Evolutionary conservation across 2,113 vertebrate species (phyloP).

Genomic region (Meriones unguiculatus): DNA sequence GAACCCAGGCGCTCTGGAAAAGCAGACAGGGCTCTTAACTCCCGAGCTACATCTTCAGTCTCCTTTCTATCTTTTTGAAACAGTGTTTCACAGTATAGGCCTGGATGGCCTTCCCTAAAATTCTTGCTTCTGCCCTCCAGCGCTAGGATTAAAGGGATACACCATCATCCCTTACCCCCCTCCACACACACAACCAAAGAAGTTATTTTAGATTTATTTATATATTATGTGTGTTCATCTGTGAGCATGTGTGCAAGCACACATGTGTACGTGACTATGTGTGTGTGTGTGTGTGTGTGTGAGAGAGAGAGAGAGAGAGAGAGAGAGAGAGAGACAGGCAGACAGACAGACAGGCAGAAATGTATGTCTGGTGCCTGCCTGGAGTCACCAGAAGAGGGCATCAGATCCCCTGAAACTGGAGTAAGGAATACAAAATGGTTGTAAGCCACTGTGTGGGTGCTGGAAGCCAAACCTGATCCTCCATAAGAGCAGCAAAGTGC

Average conservation of each 20-base stretch:
- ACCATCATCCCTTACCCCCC: not conserved
- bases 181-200: not conserved
- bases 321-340: too few species aligned
- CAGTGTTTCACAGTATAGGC: not conserved
- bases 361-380: not conserved
- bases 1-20: not conserved
- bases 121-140: not conserved
- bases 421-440: not conserved
- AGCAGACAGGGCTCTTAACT: not conserved
- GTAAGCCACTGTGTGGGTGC: not conserved
- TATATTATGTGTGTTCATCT: not conserved
- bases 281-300: not conserved
- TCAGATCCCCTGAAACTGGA: not conserved
- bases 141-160: not conserved
- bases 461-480: not conserved
- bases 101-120: not conserved
- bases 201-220: not conserved
- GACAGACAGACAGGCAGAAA: too few species aligned
- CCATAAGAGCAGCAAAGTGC: not conserved
- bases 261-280: not conserved
- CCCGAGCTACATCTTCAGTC: not conserved
- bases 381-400: not conserved
- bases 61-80: not conserved
- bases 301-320: too few species aligned
- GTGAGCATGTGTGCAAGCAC: too few species aligned